A percentile compares a stretch with the other conserved stretches of the same genome.
phyloP scores from a whole-genome alignment of 2,797 vertebrate genomes.

The Buceros bicornis region DNA sequence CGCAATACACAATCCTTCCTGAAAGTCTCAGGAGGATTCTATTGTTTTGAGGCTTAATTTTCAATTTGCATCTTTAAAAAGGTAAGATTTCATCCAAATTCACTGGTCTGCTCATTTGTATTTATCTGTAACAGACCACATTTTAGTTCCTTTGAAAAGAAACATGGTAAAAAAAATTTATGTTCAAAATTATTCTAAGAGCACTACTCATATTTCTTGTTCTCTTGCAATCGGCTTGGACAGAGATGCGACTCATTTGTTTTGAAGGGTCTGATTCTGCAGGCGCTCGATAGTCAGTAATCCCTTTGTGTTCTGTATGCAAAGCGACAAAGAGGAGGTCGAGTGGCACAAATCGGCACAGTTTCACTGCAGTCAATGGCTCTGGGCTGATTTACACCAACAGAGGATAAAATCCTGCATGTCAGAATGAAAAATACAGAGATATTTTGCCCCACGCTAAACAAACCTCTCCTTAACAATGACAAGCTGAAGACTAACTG shows the following conservation, averaged over 20 bases:
- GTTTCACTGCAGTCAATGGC: not conserved
- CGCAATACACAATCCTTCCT: constrained; percentile 41
- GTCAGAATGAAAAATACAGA: not conserved
- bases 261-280: constrained; percentile 70
- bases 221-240: constrained; percentile 31
- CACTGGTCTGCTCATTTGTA: constrained; percentile 63
- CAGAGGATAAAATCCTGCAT: not conserved
- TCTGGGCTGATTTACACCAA: constrained; percentile 41
- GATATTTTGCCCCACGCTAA: not conserved
- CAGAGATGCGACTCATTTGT: constrained; percentile 64
- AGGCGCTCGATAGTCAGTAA: constrained; percentile 31
- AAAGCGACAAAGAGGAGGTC: constrained; percentile 46
- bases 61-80: constrained; percentile 79
- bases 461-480: not conserved
- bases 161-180: constrained; percentile 26
- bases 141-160: constrained; percentile 61
- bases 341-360: not conserved
- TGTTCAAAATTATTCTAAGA: constrained; percentile 43
- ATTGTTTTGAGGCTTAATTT: constrained; percentile 73
- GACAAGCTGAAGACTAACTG: constrained; percentile 4
- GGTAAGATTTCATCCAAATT: constrained; percentile 73
- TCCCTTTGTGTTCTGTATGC: constrained; percentile 32
- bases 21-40: constrained; percentile 47
- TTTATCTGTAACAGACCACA: constrained; percentile 76
- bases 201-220: constrained; percentile 28